Conservation (phyloP, 2,113 vertebrate species). For the Sceloporus tristichus region DNA sequence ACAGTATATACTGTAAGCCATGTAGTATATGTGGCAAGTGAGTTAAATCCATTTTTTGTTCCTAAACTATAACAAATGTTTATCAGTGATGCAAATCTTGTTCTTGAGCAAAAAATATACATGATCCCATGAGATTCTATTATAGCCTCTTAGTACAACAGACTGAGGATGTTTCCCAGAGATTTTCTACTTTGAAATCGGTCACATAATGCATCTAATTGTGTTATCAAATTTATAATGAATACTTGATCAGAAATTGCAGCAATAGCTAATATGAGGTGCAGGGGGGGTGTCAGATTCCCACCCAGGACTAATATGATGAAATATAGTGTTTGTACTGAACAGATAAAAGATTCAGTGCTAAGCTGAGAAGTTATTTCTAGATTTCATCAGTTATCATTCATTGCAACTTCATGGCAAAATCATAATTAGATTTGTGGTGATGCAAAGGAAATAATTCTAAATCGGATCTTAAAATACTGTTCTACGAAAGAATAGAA, state of each 20-base stretch:
- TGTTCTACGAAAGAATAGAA: too few species aligned
- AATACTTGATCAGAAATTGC: neutral
- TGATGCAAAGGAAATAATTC: neutral
- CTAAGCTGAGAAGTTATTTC: neutral
- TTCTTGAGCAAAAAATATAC: slow-evolving; percentile 9
- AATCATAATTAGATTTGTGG: neutral
- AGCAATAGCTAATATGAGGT: slow-evolving; percentile 4
- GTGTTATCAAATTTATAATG: neutral
- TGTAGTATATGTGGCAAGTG: neutral
- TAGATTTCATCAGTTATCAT: neutral
- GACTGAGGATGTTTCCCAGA: neutral
- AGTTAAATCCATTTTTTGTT: neutral
- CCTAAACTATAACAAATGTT: neutral
- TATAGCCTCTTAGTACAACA: neutral
- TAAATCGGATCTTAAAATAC: neutral
- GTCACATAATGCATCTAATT: neutral
- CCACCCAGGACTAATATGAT: neutral
- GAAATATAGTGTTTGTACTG: neutral
- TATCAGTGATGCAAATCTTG: neutral
- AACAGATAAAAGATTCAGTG: neutral
- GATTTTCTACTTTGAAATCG: neutral
- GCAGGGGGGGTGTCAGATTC: neutral
- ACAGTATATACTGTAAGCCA: neutral
- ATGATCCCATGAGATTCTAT: neutral
- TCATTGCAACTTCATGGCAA: neutral